These are phyloP conservation scores for Mya arenaria DNA, from an alignment of 1,140 invertebrate species.

Conservation along the genomic window DNA sequence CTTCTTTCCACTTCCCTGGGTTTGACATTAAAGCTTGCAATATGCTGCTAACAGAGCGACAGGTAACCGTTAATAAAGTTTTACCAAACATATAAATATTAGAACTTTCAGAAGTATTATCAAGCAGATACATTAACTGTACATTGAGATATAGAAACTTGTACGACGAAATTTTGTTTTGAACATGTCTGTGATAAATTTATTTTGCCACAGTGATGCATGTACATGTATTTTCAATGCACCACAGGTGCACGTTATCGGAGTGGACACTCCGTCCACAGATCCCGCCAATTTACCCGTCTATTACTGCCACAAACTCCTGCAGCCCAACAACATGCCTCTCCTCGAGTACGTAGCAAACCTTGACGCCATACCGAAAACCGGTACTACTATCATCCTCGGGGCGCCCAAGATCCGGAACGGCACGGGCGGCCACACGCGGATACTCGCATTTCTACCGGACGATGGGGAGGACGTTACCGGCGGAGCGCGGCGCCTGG, in stretches of 20 bases:
- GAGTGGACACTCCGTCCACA: slow-evolving; percentile 5
- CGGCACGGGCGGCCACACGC: slow-evolving; percentile 14
- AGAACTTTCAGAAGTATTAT: no score
- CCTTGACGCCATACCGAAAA: slow-evolving; percentile 13
- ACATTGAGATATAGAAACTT: no score
- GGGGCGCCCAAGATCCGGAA: slow-evolving; percentile 3
- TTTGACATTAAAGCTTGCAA: not conserved
- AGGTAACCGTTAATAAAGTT: not conserved
- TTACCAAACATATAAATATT: no score
- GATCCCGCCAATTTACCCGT: not conserved
- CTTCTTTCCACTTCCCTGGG: not conserved
- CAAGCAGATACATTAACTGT: no score
- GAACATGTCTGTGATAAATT: no score
- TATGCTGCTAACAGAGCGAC: not conserved
- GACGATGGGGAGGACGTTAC: not conserved
- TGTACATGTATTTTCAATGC: no score
- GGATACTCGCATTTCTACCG: not conserved
- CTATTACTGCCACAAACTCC: slow-evolving; percentile 16
- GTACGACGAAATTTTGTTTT: no score
- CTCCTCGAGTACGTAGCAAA: slow-evolving; percentile 31
- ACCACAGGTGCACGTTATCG: slow-evolving; percentile 31
- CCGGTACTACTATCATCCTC: slow-evolving; percentile 19
- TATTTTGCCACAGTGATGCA: no score
- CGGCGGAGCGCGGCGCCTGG: no score
- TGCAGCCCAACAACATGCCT: slow-evolving; percentile 34